Evolutionary conservation across 2,797 vertebrate genomes (phyloP), one percentile per base, ranked within the genome.

Genomic region (Alcedo quadribrachys): DNA sequence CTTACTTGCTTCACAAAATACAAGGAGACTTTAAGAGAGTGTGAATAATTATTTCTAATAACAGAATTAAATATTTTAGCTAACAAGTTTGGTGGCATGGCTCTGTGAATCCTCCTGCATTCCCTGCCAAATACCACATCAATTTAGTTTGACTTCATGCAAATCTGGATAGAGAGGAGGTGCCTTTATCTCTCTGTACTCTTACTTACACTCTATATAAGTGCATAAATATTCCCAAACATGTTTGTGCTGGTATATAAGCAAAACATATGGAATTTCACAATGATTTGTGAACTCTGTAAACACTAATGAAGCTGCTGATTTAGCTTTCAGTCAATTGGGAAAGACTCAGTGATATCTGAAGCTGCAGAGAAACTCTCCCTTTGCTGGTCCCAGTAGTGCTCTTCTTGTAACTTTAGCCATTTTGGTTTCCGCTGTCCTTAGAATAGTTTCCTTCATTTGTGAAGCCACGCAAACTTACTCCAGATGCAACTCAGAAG

Each of bases 11-110:
- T 88, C 86, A 53, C 75, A 62, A 51, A 93, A 87, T 28, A 87
- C 17, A 51, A 70, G 32, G 54, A 73, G 53, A 51, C 76, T 90
- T 94, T 65, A 81, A 33, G 85, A 88, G 78, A 88, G 67, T 25
- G 57, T 82, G 75, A 88, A 18, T 89, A 92, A 88, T 86, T 90
- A 95, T 95, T 93, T 95, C 85, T 91, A 94, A 86, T 95, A 95
- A 79, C 18, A 69, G 71, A 80, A 78, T 91, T 81, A 95, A 95
- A 80, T 96, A 90, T 86, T 94, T 80, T 13, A 77, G 85, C 90
- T 92, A 90, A 77, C 81, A 57, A 75, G 68, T 86, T 93, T 81
- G 80, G 75, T 91, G 87, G 57, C n/a, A 35, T 40, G 68, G 77
- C 75, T 90, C 78, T 91, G 78, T 6, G 78, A 80, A 82, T 94